phyloP scores from a whole-genome alignment of 1,140 invertebrate species.

The Dendrolimus kikuchii region DNA sequence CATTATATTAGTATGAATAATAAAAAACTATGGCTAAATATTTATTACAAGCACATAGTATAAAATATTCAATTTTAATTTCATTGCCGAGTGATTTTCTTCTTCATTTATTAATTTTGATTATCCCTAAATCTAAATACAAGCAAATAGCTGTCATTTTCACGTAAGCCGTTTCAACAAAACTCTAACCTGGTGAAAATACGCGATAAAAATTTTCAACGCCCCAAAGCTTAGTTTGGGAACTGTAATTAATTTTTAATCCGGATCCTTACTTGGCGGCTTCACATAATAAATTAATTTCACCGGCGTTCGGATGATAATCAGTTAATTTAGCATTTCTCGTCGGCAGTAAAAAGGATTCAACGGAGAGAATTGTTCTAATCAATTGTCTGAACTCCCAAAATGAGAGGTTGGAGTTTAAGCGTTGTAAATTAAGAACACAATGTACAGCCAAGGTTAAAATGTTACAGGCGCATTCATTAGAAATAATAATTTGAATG shows the following conservation, averaged over 20 bases:
- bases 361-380: conserved; percentile 16
- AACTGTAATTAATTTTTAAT: conserved; percentile 62
- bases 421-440: neutral
- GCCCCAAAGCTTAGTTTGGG: conserved; percentile 27
- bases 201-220: conserved; percentile 30
- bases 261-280: conserved; percentile 49
- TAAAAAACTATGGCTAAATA: no score
- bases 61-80: no score
- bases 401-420: conserved; percentile 5
- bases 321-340: conserved; percentile 30
- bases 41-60: no score
- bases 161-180: no score
- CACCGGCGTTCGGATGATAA: conserved; percentile 29
- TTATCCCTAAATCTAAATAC: no score
- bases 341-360: conserved; percentile 19
- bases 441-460: no score
- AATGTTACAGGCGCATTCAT: no score
- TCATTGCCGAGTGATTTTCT: no score
- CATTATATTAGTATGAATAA: no score
- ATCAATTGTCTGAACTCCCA: conserved; percentile 13
- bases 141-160: no score
- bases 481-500: no score
- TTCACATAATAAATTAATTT: conserved; percentile 54
- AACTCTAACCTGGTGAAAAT: conserved; percentile 14
- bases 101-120: no score